phyloP scores from a whole-genome alignment of 2,888 invertebrate genomes.

The Odontothrips loti region DNA sequence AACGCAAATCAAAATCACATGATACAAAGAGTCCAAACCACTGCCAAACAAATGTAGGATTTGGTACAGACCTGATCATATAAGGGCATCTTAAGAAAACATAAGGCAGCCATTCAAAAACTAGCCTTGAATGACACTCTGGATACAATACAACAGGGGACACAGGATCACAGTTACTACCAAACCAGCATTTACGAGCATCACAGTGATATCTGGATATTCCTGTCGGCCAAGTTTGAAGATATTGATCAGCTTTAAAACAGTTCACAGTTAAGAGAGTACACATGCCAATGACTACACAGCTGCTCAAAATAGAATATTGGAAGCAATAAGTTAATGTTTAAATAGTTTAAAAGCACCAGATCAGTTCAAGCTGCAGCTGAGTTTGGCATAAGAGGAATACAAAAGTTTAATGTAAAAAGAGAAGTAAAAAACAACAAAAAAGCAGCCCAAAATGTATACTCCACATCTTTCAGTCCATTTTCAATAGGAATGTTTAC shows the following conservation, averaged over 20 bases:
- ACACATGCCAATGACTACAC: not conserved
- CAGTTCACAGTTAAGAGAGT: not conserved
- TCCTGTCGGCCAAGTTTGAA: not conserved
- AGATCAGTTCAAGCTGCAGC: slow-evolving; percentile 11
- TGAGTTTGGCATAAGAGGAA: not conserved
- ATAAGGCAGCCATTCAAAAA: not conserved
- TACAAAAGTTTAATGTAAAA: not conserved
- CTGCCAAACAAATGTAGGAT: not conserved
- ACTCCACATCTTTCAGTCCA: slow-evolving; percentile 22
- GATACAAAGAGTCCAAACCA: not conserved
- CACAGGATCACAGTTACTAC: slow-evolving; percentile 7
- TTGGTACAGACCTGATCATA: not conserved
- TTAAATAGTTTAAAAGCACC: slow-evolving; percentile 19
- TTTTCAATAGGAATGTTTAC: slow-evolving; percentile 21
- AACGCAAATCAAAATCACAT: not conserved
- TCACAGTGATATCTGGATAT: not conserved
- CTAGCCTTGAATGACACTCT: not conserved
- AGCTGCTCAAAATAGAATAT: slow-evolving; percentile 5
- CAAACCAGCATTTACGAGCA: not conserved
- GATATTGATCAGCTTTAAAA: not conserved
- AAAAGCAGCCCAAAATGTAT: slow-evolving; percentile 15
- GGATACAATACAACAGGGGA: not conserved
- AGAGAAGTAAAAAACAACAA: not conserved
- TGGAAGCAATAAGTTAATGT: slow-evolving; percentile 11
- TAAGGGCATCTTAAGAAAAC: not conserved